phyloP scores from a whole-genome alignment of 2,888 invertebrate species.

The Nemoura dubitans region DNA sequence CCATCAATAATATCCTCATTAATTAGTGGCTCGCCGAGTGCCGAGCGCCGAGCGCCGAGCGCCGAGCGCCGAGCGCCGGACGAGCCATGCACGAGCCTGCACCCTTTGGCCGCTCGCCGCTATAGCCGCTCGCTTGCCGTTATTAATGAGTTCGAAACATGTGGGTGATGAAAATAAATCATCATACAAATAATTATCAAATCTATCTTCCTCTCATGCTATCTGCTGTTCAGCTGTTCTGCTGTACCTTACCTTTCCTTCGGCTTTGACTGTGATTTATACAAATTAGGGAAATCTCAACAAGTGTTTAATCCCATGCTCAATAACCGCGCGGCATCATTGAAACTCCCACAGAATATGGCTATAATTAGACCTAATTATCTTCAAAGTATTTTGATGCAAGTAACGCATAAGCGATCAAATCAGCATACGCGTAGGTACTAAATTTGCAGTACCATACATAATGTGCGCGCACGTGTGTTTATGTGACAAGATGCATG shows the following conservation, averaged over 20 bases:
- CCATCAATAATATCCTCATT: neutral
- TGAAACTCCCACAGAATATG: constrained; percentile 16
- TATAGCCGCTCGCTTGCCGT: neutral
- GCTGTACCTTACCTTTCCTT: neutral
- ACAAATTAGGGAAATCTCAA: constrained; percentile 10
- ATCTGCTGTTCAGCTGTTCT: neutral
- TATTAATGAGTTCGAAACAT: constrained; percentile 33
- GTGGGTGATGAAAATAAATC: constrained; percentile 33
- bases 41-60: neutral
- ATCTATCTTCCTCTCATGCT: neutral
- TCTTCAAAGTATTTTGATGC: neutral
- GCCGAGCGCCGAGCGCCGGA: neutral
- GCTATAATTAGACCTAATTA: constrained; percentile 1
- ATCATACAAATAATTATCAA: constrained; percentile 25
- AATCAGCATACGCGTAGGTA: too few species aligned
- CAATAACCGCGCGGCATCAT: neutral
- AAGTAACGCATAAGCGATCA: too few species aligned
- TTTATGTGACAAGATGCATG: too few species aligned
- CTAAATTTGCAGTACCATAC: too few species aligned
- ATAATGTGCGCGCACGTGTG: too few species aligned
- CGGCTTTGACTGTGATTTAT: neutral
- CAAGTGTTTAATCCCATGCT: neutral
- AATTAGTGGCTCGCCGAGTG: neutral
- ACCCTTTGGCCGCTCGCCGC: neutral
- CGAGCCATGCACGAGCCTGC: constrained; percentile 7